Percentiles rank a stretch among this genome's conserved stretches.
These are phyloP conservation scores for Adelognathus sp. DNA, from an alignment of 2,888 invertebrate genomes.

Conservation along the genomic window DNA sequence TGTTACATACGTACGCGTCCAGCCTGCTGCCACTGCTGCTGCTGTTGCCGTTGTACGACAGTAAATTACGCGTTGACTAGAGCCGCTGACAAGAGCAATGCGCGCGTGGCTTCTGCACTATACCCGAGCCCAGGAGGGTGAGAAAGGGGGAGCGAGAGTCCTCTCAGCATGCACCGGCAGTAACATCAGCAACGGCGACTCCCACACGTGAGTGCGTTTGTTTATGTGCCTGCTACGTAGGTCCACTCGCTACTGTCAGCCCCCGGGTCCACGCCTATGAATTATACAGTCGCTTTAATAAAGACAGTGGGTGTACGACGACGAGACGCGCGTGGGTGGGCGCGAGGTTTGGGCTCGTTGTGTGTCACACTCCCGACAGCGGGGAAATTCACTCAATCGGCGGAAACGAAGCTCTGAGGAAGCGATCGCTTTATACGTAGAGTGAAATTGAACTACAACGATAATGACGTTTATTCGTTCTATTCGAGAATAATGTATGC, in stretches of 20 bases:
- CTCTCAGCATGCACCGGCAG: conserved; percentile 58
- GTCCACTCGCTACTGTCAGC: conserved; percentile 57
- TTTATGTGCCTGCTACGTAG: conserved; percentile 53
- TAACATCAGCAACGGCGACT: conserved; percentile 9
- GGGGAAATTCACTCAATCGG: conserved; percentile 34
- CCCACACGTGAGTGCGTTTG: conserved; percentile 42
- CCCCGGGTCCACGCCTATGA: conserved; percentile 56
- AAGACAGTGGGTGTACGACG: conserved; percentile 49
- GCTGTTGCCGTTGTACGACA: conserved; percentile 60
- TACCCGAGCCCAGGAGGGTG: no score
- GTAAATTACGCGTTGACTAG: conserved; percentile 79
- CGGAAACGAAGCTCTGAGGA: not conserved
- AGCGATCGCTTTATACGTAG: not conserved
- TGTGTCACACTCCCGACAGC: conserved; percentile 11
- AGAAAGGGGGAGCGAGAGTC: conserved; percentile 65
- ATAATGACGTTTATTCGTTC: no score
- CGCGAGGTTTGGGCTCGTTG: not conserved
- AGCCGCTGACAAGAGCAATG: conserved; percentile 78
- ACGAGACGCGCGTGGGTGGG: not conserved
- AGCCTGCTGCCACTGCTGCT: conserved; percentile 45
- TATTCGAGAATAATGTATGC: no score
- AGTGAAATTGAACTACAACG: not conserved
- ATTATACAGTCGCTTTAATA: conserved; percentile 64
- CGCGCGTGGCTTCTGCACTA: conserved; percentile 62
- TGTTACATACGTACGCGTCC: conserved; percentile 53